A percentile compares a stretch with the other conserved stretches of the same genome.
Conservation (phyloP, 2,888 invertebrate genomes). For the Drosophila tripunctata region DNA sequence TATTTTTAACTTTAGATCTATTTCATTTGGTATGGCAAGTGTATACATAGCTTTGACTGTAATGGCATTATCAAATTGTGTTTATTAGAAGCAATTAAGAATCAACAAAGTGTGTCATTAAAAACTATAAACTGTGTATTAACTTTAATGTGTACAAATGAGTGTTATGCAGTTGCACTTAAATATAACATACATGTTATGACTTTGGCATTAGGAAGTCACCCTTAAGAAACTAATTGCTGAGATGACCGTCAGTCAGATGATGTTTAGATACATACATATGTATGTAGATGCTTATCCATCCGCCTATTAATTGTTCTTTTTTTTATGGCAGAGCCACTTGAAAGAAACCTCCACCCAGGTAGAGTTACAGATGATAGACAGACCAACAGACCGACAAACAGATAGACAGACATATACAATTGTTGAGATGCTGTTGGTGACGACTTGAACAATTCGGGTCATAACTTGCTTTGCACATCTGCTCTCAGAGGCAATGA, state of each 20-base stretch:
- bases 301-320: slow-evolving; percentile 63
- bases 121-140: slow-evolving; percentile 6
- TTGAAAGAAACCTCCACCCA: slow-evolving; percentile 48
- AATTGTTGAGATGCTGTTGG: slow-evolving; percentile 17
- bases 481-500: slow-evolving; percentile 67
- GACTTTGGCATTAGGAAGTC: slow-evolving; percentile 65
- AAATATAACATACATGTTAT: slow-evolving; percentile 27
- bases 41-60: slow-evolving; percentile 26
- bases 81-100: slow-evolving; percentile 8
- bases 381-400: neutral
- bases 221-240: slow-evolving; percentile 53
- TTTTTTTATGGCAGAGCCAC: slow-evolving; percentile 53
- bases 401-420: neutral
- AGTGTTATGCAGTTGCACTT: slow-evolving; percentile 33
- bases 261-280: slow-evolving; percentile 7
- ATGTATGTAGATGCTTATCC: too few species aligned
- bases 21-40: slow-evolving; percentile 41
- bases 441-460: slow-evolving; percentile 55
- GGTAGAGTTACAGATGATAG: slow-evolving; percentile 10
- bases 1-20: neutral
- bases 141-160: slow-evolving; percentile 5
- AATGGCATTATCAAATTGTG: slow-evolving; percentile 38
- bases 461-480: slow-evolving; percentile 70
- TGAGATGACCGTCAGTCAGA: slow-evolving; percentile 44
- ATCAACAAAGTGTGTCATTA: slow-evolving; percentile 38